These are phyloP conservation scores for Sceloporus undulatus DNA, from an alignment of 2,113 vertebrate species.

Conservation along the genomic window DNA sequence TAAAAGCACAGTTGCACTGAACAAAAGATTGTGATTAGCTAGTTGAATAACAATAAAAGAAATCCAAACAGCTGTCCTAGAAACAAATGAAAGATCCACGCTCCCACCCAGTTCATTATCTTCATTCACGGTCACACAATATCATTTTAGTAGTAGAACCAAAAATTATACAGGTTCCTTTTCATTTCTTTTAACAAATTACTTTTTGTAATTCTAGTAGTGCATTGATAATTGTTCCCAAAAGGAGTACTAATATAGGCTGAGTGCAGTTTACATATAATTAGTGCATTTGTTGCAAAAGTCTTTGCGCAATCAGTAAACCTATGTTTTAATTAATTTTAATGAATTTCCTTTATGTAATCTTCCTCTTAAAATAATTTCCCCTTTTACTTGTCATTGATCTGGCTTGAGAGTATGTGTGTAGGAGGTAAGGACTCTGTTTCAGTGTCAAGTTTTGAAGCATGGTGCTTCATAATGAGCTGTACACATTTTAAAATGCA, in stretches of 20 bases:
- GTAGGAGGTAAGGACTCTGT: constrained; percentile 18
- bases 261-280: constrained; percentile 66
- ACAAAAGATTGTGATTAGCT: constrained; percentile 82
- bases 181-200: constrained; percentile 46
- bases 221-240: constrained; percentile 59
- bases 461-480: not conserved
- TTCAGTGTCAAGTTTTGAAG: not conserved
- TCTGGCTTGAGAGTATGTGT: not conserved
- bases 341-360: constrained; percentile 41
- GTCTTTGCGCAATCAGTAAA: constrained; percentile 39
- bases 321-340: constrained; percentile 22
- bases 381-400: not conserved
- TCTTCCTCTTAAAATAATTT: constrained; percentile 28
- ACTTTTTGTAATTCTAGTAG: constrained; percentile 70
- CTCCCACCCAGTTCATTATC: constrained; percentile 62
- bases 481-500: not conserved
- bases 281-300: constrained; percentile 61
- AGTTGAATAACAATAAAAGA: constrained; percentile 73
- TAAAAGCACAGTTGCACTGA: constrained; percentile 65
- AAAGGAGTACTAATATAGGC: constrained; percentile 55
- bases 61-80: constrained; percentile 72
- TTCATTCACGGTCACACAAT: constrained; percentile 74
- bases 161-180: constrained; percentile 34
- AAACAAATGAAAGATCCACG: constrained; percentile 64
- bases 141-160: constrained; percentile 63